Base-by-base conservation (phyloP, 2,888 invertebrate genomes). In the Zygogramma bicolorata region DNA sequence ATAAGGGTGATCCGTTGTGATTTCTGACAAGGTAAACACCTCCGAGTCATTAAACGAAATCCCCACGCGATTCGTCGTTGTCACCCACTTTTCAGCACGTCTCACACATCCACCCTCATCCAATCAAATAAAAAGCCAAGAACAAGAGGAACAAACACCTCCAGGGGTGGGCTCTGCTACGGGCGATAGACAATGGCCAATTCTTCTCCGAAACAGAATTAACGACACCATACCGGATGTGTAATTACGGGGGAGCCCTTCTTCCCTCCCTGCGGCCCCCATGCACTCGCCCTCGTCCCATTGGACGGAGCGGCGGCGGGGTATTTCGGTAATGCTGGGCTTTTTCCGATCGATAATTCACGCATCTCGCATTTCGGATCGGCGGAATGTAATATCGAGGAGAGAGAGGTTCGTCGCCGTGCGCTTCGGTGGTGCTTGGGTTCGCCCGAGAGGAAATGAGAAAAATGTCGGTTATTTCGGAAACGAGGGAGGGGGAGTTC, bases 101-200 rank as follows among this genome's bases (percentile, higher is more conserved):
- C 53, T n/a, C 53, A 22, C 53, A 53, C 53, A 53, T 25, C 27
- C 13, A 53, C 53, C 53, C 53, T 29, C 38, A 70, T 70, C 70
- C 70, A 70, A 70, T 70, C 70, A 70, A 70, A 70, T 60, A 65
- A 65, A 70, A 60, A 70, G 70, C 53, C 53, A 53, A 53, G 53
- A 65, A 70, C 49, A 60, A 60, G 58, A 70, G 65, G 70, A 65
- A 70, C 46, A 49, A 53, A 53, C 53, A 53, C 53, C 53, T 53
- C 25, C 7, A 60, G 65, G 69, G 70, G 65, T 65, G 20, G 70
- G 22, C 60, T 70, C 53, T 13, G 25, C n/a, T 6, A 25, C n/a
- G 3, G 53, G 5, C 53, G 7, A 53, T 53, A 13, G 53, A 53
- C 53, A 53, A 59, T 59, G 34, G 42, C 46, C 62, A 63, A 63